Evolutionary conservation across 1,140 invertebrate species (phyloP).

Genomic region (Wiebesia pumilae): DNA sequence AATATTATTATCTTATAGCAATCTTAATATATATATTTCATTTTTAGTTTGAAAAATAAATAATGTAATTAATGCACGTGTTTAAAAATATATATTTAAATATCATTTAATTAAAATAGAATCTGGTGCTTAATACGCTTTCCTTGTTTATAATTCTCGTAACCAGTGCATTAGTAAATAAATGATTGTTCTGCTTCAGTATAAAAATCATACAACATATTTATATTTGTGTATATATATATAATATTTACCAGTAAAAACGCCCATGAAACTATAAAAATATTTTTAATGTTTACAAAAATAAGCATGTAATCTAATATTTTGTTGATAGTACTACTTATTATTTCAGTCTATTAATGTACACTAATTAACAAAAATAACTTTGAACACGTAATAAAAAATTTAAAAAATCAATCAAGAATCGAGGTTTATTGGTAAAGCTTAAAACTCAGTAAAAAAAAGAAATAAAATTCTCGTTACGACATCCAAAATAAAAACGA

Average conservation of each 20-base stretch:
- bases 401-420: not conserved
- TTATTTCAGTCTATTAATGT: not conserved
- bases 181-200: not conserved
- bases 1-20: not conserved
- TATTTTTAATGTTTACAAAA: no score
- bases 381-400: not conserved
- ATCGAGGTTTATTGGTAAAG: not conserved
- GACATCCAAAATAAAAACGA: not conserved
- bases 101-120: not conserved
- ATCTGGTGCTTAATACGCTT: not conserved
- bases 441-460: not conserved
- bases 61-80: slow-evolving; percentile 13
- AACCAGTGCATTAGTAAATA: not conserved
- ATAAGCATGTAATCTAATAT: no score
- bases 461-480: not conserved
- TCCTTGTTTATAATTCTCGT: not conserved
- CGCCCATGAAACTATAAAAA: not conserved
- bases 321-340: no score
- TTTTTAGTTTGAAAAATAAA: slow-evolving; percentile 8
- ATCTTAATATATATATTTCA: not conserved
- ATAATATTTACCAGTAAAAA: not conserved
- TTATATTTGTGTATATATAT: no score
- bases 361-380: not conserved
- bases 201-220: not conserved
- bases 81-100: slow-evolving; percentile 3